These are phyloP conservation scores for Thyatira batis DNA, from an alignment of 2,888 invertebrate species.

Conservation along the genomic window DNA sequence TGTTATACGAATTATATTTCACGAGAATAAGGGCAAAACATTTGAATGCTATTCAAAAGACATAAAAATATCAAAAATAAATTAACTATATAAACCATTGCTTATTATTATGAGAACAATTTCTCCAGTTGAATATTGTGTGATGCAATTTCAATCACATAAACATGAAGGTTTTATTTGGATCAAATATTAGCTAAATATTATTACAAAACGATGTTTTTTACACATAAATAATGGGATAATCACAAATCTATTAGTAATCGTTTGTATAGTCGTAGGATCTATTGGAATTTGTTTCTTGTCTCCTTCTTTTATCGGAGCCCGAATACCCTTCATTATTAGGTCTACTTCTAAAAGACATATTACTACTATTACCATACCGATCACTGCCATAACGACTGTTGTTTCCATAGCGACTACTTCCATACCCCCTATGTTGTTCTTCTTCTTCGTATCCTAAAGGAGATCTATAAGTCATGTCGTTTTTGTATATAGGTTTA, in stretches of 20 bases:
- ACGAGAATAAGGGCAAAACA: background rate
- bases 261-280: conserved; percentile 51
- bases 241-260: conserved; percentile 35
- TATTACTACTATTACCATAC: conserved; percentile 7
- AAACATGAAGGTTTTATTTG: too few relatives aligned
- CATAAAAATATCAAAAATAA: background rate
- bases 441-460: conserved; percentile 24
- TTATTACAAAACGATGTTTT: too few relatives aligned
- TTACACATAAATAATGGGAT: background rate
- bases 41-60: background rate
- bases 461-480: conserved; percentile 29
- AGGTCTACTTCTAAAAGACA: background rate
- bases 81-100: too few relatives aligned
- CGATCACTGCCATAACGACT: conserved; percentile 5
- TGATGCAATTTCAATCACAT: too few relatives aligned
- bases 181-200: too few relatives aligned
- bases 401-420: conserved; percentile 8
- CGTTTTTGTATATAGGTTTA: conserved; percentile 31
- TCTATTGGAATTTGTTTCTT: conserved; percentile 22
- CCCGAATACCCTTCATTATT: background rate
- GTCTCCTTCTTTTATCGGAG: conserved; percentile 1
- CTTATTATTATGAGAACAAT: too few relatives aligned
- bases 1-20: background rate
- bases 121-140: too few relatives aligned
- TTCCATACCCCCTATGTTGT: conserved; percentile 2